phyloP scores from a whole-genome alignment of 2,888 invertebrate species.

The Epirrita christyi region DNA sequence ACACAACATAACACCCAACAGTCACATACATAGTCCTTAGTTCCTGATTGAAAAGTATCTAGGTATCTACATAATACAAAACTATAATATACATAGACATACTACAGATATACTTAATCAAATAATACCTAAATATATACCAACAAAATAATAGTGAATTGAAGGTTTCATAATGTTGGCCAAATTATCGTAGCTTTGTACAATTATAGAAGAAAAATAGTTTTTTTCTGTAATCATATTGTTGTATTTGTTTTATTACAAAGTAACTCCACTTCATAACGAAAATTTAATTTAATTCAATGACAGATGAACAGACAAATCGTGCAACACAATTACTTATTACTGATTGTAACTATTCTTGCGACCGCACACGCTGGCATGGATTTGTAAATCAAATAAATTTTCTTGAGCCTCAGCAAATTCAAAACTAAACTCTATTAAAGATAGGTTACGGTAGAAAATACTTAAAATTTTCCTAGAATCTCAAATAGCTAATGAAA shows the following conservation, averaged over 20 bases:
- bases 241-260: not conserved
- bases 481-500: constrained; percentile 34
- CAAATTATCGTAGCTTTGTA: too few species aligned
- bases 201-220: too few species aligned
- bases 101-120: too few species aligned
- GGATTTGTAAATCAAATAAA: constrained; percentile 54
- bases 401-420: constrained; percentile 42
- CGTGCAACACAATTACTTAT: constrained; percentile 42
- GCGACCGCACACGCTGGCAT: constrained; percentile 45
- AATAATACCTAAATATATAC: too few species aligned
- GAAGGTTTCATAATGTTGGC: too few species aligned
- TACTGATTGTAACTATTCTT: constrained; percentile 34
- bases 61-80: too few species aligned
- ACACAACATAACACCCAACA: too few species aligned
- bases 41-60: too few species aligned
- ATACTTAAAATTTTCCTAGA: constrained; percentile 1
- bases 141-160: too few species aligned
- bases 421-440: constrained; percentile 15
- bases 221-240: too few species aligned
- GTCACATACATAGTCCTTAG: too few species aligned
- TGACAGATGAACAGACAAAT: constrained; percentile 44
- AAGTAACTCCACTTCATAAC: constrained; percentile 5
- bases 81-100: too few species aligned
- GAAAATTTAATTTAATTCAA: constrained; percentile 22
- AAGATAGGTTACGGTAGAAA: constrained; percentile 2